A percentile compares a stretch with the other conserved stretches of the same genome.
Evolutionary conservation across 2,888 invertebrate genomes (phyloP).

Genomic region (Calliphora vomitoria): DNA sequence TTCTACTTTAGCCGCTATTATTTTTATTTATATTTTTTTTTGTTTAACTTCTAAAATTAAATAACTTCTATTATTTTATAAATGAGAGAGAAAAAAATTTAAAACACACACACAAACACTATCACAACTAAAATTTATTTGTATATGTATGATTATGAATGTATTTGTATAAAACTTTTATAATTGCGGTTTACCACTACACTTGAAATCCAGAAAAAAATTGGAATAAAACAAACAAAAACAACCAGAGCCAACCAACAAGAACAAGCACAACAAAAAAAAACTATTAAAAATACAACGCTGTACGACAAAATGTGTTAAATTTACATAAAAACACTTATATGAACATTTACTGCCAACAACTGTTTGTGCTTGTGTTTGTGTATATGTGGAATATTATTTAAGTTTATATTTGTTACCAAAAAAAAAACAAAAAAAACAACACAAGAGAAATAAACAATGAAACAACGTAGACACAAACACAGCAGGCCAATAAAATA

Average conservation of each 20-base stretch:
- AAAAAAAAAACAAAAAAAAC: neutral
- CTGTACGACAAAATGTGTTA: constrained; percentile 26
- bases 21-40: constrained; percentile 16
- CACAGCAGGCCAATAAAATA: constrained; percentile 9
- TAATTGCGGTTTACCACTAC: constrained; percentile 71
- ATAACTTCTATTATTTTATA: constrained; percentile 38
- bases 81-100: constrained; percentile 3
- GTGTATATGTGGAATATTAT: neutral
- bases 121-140: constrained; percentile 13
- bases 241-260: neutral
- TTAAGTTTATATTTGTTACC: constrained; percentile 1
- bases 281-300: constrained; percentile 3
- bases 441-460: neutral
- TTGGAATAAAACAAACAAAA: neutral
- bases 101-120: neutral
- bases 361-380: neutral
- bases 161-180: constrained; percentile 65
- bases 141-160: constrained; percentile 28
- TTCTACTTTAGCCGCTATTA: constrained; percentile 18
- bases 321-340: constrained; percentile 41
- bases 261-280: neutral
- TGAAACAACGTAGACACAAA: neutral
- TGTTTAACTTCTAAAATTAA: constrained; percentile 48
- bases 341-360: neutral
- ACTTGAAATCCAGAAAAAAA: constrained; percentile 35